Base-by-base conservation (phyloP, 2,113 vertebrate genomes). In the Sinocyclocheilus anophthalmus region DNA sequence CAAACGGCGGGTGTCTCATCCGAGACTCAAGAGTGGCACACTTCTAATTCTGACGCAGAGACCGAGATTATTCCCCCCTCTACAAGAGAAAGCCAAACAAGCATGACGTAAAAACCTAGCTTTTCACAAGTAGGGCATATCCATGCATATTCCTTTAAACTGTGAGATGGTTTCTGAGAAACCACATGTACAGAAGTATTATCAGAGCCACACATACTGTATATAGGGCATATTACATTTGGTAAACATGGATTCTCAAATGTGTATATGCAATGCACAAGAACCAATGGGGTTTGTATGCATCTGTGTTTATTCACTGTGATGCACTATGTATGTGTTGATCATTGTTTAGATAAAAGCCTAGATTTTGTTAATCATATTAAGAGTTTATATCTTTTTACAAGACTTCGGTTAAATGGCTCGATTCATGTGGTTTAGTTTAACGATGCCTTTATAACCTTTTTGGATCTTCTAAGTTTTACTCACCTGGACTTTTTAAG, bases 21-120 rank as follows among this genome's bases (percentile, higher is more conserved):
- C 13, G 24, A 77, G 13, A 65, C 24, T 33, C 39, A 67, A 5
- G 26, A 11, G 39, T 65, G 39, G 72, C 83, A 48, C 55, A 73
- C n/a, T 84, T 50, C 50, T 76, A 8, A 70, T 59, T 59, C 87
- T 78, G 50, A 77, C 53, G 76, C n/a, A 69, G 39, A 20, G 67
- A 77, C n/a, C 57, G 37, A 13, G 67, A 77, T 70, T 59, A 42
- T 69, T 55, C 20, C 45, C 45, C 63, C 12, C 0, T 70, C 24
- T 9, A 18, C 16, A 26, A 12, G 12, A 78, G 24, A 42, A 48
- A 61, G 48, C n/a, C 24, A 63, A 37, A 45, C 26, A 75, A 84
- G 39, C 16, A 61, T 30, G 72, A 65, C 53, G 39, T 7, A 75
- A 69, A 84, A 42, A 16, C 11, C 10, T 14, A 3, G 18, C 9